Conservation (phyloP, 2,113 vertebrate species). For the Lepus timidus region DNA sequence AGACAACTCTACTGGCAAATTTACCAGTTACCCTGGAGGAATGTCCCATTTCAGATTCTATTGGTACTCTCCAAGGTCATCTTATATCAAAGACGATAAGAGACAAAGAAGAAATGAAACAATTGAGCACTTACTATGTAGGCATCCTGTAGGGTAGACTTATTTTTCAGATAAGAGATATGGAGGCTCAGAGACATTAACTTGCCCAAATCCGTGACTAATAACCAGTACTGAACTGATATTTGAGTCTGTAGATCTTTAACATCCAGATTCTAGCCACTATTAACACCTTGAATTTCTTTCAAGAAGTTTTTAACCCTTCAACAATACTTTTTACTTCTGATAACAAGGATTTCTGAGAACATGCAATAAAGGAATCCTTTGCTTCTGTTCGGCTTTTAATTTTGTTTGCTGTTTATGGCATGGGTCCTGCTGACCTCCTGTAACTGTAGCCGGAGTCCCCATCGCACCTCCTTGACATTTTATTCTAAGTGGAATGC, state of each 20-base stretch:
- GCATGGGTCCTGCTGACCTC: background rate
- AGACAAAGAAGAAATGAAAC: background rate
- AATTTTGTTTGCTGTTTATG: constrained; percentile 44
- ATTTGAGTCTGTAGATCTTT: background rate
- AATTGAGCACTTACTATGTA: background rate
- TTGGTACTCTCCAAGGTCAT: background rate
- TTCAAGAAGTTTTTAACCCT: constrained; percentile 39
- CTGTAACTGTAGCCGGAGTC: background rate
- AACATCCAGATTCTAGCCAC: background rate
- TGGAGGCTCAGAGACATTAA: background rate
- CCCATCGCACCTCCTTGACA: background rate
- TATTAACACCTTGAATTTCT: constrained; percentile 24
- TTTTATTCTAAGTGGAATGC: constrained; percentile 40
- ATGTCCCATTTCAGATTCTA: background rate
- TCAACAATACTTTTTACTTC: background rate
- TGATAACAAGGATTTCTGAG: background rate
- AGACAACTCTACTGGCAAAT: background rate
- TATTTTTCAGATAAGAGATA: constrained; percentile 12
- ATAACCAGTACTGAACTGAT: background rate
- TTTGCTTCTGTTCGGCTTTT: constrained; percentile 21
- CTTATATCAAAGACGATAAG: background rate
- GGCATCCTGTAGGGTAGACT: background rate
- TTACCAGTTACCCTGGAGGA: background rate
- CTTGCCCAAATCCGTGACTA: background rate
- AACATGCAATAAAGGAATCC: background rate